Evolutionary conservation across 1,140 invertebrate genomes (phyloP).

Genomic region (Cyclargus thomasi): DNA sequence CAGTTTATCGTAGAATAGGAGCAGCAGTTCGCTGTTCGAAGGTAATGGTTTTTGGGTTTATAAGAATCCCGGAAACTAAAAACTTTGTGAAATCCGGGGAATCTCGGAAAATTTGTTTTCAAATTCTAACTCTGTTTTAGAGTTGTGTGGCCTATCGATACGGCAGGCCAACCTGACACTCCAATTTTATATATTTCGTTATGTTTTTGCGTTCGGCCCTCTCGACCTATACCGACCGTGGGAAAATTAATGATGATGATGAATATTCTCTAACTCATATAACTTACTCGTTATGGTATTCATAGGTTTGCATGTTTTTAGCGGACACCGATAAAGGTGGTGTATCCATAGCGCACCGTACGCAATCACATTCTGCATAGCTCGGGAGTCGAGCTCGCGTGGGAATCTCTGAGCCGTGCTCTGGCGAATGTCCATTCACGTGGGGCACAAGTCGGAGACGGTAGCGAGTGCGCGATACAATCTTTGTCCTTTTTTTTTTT

Average conservation of each 20-base stretch:
- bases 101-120: too few relatives aligned
- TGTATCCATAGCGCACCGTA: neutral
- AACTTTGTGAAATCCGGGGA: too few relatives aligned
- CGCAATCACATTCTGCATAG: neutral
- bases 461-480: too few relatives aligned
- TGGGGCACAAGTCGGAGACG: neutral
- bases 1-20: neutral
- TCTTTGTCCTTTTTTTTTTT: neutral
- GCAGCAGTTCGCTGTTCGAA: neutral
- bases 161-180: too few relatives aligned
- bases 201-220: too few relatives aligned
- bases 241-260: neutral
- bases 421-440: neutral
- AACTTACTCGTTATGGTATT: neutral
- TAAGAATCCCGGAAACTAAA: too few relatives aligned
- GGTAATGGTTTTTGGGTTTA: neutral
- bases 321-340: neutral
- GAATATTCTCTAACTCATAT: neutral
- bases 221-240: too few relatives aligned
- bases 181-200: too few relatives aligned
- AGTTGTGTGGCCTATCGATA: too few relatives aligned
- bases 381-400: neutral
- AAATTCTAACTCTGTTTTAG: too few relatives aligned
- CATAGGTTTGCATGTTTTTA: neutral
- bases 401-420: neutral